phyloP scores from a whole-genome alignment of 2,888 invertebrate genomes.

The Scaptomyza tumidula region DNA sequence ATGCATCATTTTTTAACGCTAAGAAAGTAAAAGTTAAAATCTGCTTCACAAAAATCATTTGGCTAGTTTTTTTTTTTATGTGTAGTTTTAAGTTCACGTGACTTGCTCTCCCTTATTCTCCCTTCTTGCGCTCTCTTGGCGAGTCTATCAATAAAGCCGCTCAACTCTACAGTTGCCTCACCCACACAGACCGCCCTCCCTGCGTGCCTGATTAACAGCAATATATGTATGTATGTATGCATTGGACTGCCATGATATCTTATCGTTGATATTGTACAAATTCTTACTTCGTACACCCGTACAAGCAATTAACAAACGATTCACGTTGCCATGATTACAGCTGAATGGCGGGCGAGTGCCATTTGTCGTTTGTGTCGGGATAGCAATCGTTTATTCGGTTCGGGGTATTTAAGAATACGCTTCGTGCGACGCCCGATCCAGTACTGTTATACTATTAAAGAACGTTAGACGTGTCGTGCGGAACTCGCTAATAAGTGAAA shows the following conservation, averaged over 20 bases:
- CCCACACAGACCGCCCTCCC: constrained; percentile 1
- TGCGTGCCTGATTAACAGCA: constrained; percentile 6
- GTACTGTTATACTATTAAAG: constrained; percentile 66
- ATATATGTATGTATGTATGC: constrained; percentile 3
- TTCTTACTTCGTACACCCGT: constrained; percentile 69
- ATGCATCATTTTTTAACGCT: no score
- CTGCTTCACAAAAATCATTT: neutral
- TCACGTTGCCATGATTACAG: constrained; percentile 49
- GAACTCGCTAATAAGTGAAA: constrained; percentile 20
- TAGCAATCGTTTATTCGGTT: constrained; percentile 6
- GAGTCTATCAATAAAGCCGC: constrained; percentile 35
- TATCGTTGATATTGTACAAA: constrained; percentile 61
- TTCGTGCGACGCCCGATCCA: constrained; percentile 57
- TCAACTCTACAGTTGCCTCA: constrained; percentile 2
- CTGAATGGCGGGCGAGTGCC: constrained; percentile 1
- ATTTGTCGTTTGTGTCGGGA: constrained; percentile 1
- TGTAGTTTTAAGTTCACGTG: constrained; percentile 37
- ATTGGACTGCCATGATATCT: constrained; percentile 57
- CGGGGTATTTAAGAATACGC: constrained; percentile 68
- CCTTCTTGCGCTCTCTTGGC: neutral
- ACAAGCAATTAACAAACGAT: constrained; percentile 82
- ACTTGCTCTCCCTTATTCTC: constrained; percentile 17
- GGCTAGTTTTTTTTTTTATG: neutral
- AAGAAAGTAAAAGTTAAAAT: neutral
- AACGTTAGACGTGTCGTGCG: constrained; percentile 61